Conservation (phyloP, 2,113 vertebrate species). For the Odontophorus gujanensis region DNA sequence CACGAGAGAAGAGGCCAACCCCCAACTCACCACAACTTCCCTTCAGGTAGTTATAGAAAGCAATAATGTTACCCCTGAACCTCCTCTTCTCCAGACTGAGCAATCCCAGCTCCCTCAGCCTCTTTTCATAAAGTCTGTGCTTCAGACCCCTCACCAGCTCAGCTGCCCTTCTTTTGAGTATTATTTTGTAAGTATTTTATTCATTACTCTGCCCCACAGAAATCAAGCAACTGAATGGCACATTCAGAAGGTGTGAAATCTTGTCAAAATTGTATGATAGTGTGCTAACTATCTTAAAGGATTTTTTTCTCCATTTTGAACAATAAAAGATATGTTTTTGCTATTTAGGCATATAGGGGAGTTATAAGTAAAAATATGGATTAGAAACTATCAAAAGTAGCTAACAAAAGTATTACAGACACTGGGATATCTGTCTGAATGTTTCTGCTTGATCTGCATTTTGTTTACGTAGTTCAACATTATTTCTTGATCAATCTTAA, state of each 20-base stretch:
- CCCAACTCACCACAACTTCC: no score
- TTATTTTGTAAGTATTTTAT: neutral
- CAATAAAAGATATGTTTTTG: neutral
- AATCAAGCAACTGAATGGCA: neutral
- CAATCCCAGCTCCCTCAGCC: no score
- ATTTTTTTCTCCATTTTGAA: neutral
- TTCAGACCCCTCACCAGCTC: no score
- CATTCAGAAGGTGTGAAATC: neutral
- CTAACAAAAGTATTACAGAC: neutral
- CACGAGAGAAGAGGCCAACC: no score
- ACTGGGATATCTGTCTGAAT: neutral
- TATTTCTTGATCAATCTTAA: neutral
- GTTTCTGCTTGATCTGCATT: neutral
- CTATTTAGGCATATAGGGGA: neutral
- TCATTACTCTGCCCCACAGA: neutral
- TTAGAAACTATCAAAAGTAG: neutral
- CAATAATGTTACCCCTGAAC: no score
- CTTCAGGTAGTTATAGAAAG: no score
- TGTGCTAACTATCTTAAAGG: neutral
- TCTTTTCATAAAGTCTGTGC: no score
- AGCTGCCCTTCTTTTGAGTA: no score
- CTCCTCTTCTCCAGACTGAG: no score
- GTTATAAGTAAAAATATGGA: neutral
- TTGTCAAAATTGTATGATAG: neutral
- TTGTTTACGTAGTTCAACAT: neutral